Conservation (phyloP, 2,113 vertebrate genomes). For the Tetrao urogallus region DNA sequence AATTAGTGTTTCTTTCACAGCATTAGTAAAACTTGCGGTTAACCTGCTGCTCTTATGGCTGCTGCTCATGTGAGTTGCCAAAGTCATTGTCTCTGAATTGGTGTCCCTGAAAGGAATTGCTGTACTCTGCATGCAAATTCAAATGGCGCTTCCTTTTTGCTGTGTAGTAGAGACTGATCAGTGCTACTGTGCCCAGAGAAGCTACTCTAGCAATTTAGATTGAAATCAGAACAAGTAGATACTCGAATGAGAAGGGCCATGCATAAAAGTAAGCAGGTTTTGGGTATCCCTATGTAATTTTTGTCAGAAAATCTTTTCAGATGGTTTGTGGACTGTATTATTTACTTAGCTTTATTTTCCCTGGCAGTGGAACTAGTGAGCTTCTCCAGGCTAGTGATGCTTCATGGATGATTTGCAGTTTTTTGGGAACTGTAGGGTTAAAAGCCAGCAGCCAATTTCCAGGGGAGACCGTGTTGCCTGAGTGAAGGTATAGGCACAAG, state of each 20-base stretch:
- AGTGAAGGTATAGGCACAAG: background rate
- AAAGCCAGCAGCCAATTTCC: background rate
- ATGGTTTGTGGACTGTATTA: background rate
- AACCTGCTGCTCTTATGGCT: background rate
- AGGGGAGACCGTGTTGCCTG: background rate
- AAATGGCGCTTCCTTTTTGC: background rate
- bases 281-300: rapidly evolving
- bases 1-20: conserved; percentile 64
- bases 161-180: background rate
- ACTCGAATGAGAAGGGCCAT: background rate
- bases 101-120: background rate
- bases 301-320: background rate
- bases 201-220: background rate
- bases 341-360: background rate
- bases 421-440: background rate
- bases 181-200: background rate
- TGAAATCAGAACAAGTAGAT: background rate
- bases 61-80: background rate
- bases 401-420: background rate
- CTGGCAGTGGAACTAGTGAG: background rate
- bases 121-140: background rate
- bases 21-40: conserved; percentile 50
- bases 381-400: background rate
- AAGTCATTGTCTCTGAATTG: background rate
- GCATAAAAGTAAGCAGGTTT: background rate